phyloP scores from a whole-genome alignment of 2,888 invertebrate genomes.

The Acanthoscelides obtectus region DNA sequence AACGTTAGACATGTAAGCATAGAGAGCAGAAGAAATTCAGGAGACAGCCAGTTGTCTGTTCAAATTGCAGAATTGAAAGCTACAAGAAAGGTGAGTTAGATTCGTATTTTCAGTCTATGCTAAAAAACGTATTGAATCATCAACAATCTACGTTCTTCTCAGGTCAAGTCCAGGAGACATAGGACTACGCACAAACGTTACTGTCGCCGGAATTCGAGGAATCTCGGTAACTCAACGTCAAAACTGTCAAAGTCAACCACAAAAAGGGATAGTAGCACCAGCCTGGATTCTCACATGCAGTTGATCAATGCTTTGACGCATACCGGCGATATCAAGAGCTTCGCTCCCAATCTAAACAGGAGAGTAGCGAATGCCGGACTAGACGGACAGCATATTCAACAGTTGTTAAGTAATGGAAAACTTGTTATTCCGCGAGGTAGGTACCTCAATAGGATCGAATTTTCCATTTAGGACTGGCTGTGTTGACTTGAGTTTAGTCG shows the following conservation, averaged over 20 bases:
- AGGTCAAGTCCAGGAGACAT: conserved; percentile 49
- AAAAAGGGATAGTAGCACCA: conserved; percentile 61
- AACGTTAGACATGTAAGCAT: conserved; percentile 78
- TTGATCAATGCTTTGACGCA: conserved; percentile 60
- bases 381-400: conserved; percentile 46
- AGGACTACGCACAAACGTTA: conserved; percentile 40
- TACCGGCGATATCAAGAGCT: conserved; percentile 47
- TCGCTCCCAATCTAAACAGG: conserved; percentile 55
- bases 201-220: conserved; percentile 33
- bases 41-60: conserved; percentile 82
- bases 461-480: no score
- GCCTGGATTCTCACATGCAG: conserved; percentile 75
- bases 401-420: conserved; percentile 41
- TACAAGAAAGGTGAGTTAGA: conserved; percentile 52
- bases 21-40: conserved; percentile 80
- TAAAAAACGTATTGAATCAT: neutral
- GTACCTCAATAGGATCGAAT: conserved; percentile 12
- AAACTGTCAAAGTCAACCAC: conserved; percentile 39
- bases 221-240: conserved; percentile 35
- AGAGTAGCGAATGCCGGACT: conserved; percentile 49
- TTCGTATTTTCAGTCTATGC: neutral
- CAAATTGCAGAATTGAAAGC: conserved; percentile 82
- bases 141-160: neutral
- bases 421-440: conserved; percentile 36
- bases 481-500: no score